Percentiles rank a stretch among this genome's conserved stretches.
Conservation (phyloP, 1,140 invertebrate species). For the Druon quercuslanigerum region DNA sequence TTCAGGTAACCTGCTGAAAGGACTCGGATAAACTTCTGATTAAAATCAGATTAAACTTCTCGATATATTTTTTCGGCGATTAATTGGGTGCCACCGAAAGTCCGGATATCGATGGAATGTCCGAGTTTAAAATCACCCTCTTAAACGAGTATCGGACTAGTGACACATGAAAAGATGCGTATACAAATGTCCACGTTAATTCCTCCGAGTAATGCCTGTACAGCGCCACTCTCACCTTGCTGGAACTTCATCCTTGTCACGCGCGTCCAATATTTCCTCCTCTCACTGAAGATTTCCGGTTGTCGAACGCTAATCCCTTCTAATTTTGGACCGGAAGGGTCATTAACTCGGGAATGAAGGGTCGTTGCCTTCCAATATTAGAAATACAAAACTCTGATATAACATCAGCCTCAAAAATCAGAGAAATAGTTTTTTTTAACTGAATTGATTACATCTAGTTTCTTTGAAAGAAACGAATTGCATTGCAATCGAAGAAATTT, state of each 20-base stretch:
- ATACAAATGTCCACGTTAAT: constrained; percentile 40
- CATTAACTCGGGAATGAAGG: background rate
- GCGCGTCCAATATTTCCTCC: constrained; percentile 19
- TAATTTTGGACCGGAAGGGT: constrained; percentile 21
- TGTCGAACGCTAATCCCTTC: constrained; percentile 24
- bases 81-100: background rate
- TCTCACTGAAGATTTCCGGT: constrained; percentile 23
- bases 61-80: background rate
- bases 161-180: constrained; percentile 28
- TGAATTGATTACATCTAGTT: too few relatives aligned
- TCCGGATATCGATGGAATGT: constrained; percentile 17
- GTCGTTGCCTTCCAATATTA: constrained; percentile 1
- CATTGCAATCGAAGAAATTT: too few relatives aligned
- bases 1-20: constrained; percentile 11
- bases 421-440: too few relatives aligned
- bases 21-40: background rate
- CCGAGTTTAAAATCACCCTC: constrained; percentile 19
- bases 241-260: constrained; percentile 29
- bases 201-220: constrained; percentile 29
- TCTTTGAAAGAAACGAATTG: too few relatives aligned
- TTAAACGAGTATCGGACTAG: constrained; percentile 18
- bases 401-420: too few relatives aligned
- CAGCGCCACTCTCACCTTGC: constrained; percentile 41
- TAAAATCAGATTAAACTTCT: background rate
- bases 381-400: background rate